A percentile compares a stretch with the other conserved stretches of the same genome.
phyloP scores from a whole-genome alignment of 2,797 vertebrate genomes.

The Merluccius polli region DNA sequence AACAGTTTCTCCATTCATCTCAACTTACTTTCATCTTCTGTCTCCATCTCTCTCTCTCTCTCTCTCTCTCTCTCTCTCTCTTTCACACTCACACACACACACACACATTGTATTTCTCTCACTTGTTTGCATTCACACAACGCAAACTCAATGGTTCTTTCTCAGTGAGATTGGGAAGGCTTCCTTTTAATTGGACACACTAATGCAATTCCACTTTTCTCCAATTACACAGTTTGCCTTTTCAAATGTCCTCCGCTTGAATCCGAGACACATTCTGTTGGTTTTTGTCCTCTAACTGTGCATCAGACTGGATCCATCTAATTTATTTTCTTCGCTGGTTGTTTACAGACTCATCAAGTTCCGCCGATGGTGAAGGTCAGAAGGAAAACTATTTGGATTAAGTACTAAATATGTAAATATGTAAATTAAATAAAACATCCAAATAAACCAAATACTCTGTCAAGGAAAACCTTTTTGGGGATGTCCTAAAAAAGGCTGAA shows the following conservation, averaged over 20 bases:
- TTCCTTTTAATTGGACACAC: constrained; percentile 68
- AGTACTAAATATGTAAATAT: neutral
- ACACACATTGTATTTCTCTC: neutral
- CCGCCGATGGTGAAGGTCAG: neutral
- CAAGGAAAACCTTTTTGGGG: neutral
- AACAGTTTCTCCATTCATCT: constrained; percentile 44
- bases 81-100: neutral
- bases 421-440: neutral
- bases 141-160: constrained; percentile 46
- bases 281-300: neutral
- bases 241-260: constrained; percentile 62
- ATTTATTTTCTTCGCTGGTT: constrained; percentile 15
- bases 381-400: neutral
- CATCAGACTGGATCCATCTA: neutral
- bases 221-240: constrained; percentile 69
- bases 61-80: too few species aligned
- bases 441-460: neutral
- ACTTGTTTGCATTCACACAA: neutral
- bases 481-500: neutral
- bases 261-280: constrained; percentile 51
- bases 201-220: constrained; percentile 66
- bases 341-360: neutral
- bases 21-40: constrained; percentile 35
- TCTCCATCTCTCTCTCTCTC: neutral
- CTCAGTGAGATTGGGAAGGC: constrained; percentile 66